Evolutionary conservation across 2,888 invertebrate genomes (phyloP), one percentile per base, ranked within the genome.

Genomic region (Pseudoips prasinana): DNA sequence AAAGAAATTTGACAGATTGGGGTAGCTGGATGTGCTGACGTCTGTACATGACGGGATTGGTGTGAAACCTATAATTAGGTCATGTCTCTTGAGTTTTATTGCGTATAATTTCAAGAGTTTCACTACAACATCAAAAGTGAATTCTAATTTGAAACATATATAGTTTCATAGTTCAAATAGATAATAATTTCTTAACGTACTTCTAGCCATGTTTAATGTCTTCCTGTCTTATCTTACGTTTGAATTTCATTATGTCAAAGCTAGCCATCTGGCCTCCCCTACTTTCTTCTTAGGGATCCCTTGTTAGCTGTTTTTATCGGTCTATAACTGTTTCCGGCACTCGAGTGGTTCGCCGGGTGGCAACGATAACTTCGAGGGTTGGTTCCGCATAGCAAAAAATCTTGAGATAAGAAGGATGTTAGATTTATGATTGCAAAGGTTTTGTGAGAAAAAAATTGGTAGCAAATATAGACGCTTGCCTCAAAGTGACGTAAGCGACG

Each of bases 291-390:
- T 54, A 68, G 62, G 28, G 53, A 45, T 40, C 44, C 53, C 59
- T 65, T 67, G 65, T 64, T 50, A 48, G 32, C 35, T 59, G 63
- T 73, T 76, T 76, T 73, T 69, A 67, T 67, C 62, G 67, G 68
- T 65, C 62, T 20, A 20, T 57, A 54, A 58, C 59, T 54, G 71
- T 73, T 76, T 85, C 83, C 84, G 80, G 77, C 58, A 46, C 64
- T 77, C 57, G 47, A 74, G 67, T 59, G 48, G 47, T 43, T 46
- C 34, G 53, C 74, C 82, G 84, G 86, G 83, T 82, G 78, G 62
- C 52, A 68, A 52, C 66, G 75, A 77, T 82, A 73, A 72, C 73
- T 63, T 68, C 52, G 64, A 53, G 48, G 63, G 47, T 51, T 43
- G 53, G 63, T 67, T 48, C 46, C 41, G 49, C 10, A 22, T 25